Percentiles rank a stretch among this genome's conserved stretches.
Evolutionary conservation across 2,113 vertebrate species (phyloP).

Genomic region (Carollia perspicillata): DNA sequence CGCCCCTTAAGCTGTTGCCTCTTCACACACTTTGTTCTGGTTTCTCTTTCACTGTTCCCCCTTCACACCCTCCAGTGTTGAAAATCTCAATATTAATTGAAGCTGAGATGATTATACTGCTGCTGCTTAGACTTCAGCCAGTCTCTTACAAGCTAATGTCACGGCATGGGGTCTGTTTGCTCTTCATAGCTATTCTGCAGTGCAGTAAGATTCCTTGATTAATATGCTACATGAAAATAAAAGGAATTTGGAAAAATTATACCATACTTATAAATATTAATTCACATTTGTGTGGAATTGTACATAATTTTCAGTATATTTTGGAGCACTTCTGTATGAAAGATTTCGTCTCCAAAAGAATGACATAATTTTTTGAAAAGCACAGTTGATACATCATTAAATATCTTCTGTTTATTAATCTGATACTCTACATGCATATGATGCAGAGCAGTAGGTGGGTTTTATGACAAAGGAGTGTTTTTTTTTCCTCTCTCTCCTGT

Average conservation of each 20-base stretch:
- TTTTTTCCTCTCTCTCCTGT: not conserved
- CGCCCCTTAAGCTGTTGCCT: not conserved
- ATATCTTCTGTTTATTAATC: constrained; percentile 73
- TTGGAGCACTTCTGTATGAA: constrained; percentile 78
- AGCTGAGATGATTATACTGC: constrained; percentile 47
- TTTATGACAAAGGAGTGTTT: constrained; percentile 59
- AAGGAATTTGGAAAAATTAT: constrained; percentile 78
- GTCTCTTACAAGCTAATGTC: constrained; percentile 48
- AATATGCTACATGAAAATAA: constrained; percentile 79
- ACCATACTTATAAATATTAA: constrained; percentile 82
- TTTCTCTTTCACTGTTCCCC: not conserved
- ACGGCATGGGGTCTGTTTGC: constrained; percentile 60
- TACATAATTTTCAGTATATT: constrained; percentile 79
- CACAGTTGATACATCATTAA: constrained; percentile 69
- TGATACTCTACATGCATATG: constrained; percentile 30
- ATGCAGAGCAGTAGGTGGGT: not conserved
- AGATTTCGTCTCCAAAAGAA: constrained; percentile 66
- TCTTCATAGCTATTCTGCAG: constrained; percentile 27
- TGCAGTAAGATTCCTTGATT: constrained; percentile 67
- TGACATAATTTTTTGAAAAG: constrained; percentile 71
- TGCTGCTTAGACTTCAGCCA: constrained; percentile 42
- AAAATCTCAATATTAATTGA: constrained; percentile 21
- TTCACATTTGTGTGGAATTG: constrained; percentile 75
- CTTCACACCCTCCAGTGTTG: not conserved
- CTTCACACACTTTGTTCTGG: not conserved